These are phyloP conservation scores for Scotopteryx bipunctaria DNA, from an alignment of 2,888 invertebrate genomes.

Conservation along the genomic window DNA sequence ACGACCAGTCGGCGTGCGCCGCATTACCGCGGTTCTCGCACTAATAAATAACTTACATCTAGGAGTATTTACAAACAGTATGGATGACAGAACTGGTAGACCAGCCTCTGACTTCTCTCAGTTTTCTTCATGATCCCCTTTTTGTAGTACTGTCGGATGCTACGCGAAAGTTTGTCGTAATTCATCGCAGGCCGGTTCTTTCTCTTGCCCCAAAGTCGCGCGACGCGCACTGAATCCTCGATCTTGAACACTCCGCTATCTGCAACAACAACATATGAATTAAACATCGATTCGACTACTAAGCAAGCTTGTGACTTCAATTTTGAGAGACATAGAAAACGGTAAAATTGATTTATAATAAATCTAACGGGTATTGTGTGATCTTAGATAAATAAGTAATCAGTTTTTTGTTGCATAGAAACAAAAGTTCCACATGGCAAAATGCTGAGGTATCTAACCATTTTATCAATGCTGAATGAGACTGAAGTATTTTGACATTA, in stretches of 20 bases:
- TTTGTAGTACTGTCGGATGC: constrained; percentile 99
- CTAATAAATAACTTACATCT: constrained; percentile 52
- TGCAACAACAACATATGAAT: constrained; percentile 64
- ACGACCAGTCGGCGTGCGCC: constrained; percentile 60
- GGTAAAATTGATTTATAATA: constrained; percentile 9
- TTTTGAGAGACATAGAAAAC: constrained; percentile 40
- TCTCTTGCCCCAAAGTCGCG: constrained; percentile 98
- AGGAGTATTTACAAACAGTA: constrained; percentile 89
- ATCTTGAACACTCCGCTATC: constrained; percentile 98
- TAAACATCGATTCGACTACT: constrained; percentile 50
- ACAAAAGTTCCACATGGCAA: no score
- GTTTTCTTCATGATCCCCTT: constrained; percentile 99
- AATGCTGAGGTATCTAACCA: no score
- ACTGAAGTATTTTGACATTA: no score
- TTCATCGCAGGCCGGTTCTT: constrained; percentile 99
- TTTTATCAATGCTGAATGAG: no score
- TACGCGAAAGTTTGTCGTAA: constrained; percentile 98
- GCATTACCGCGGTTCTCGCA: constrained; percentile 78
- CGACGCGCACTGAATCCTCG: constrained; percentile 98
- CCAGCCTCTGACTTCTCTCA: constrained; percentile 97
- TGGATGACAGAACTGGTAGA: constrained; percentile 99
- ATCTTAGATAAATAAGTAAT: background rate
- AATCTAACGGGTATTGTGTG: constrained; percentile 2
- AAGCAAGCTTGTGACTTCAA: constrained; percentile 34
- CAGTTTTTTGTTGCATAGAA: background rate